Conservation (phyloP, 2,113 vertebrate genomes). For the Oostethus manadensis region DNA sequence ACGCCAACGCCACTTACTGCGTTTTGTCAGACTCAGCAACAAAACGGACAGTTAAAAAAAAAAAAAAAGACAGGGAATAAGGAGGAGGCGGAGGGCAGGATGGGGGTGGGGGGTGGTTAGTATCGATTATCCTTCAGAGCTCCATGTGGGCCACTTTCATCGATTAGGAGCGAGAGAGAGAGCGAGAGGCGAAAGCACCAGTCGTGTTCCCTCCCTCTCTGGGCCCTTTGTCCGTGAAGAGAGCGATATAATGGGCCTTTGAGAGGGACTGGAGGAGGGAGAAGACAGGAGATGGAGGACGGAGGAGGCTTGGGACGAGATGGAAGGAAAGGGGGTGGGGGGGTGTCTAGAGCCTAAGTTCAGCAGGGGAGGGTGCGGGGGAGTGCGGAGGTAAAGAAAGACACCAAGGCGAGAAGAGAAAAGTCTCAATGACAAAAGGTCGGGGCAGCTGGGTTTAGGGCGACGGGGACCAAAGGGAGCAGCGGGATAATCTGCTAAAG, state of each 20-base stretch:
- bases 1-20: conserved; percentile 34
- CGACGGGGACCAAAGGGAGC: conserved; percentile 76
- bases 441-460: conserved; percentile 81
- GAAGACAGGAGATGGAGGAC: conserved; percentile 52
- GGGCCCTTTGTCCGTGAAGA: conserved; percentile 75
- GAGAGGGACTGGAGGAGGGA: conserved; percentile 61
- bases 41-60: conserved; percentile 68
- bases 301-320: conserved; percentile 51
- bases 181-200: conserved; percentile 61
- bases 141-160: conserved; percentile 75
- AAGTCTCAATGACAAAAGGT: conserved; percentile 85
- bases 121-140: conserved; percentile 81
- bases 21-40: conserved; percentile 79
- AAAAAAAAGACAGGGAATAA: conserved; percentile 37
- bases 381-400: conserved; percentile 59
- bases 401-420: conserved; percentile 69
- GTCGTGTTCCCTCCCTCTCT: conserved; percentile 46
- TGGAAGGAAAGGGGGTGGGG: conserved; percentile 37
- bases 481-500: conserved; percentile 87
- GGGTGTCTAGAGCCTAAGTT: conserved; percentile 6
- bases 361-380: conserved; percentile 26
- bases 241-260: conserved; percentile 75
- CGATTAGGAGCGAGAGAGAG: conserved; percentile 66
- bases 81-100: conserved; percentile 26
- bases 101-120: conserved; percentile 4